Conservation (phyloP, 2,797 vertebrate genomes). For the Gallirallus australis region DNA sequence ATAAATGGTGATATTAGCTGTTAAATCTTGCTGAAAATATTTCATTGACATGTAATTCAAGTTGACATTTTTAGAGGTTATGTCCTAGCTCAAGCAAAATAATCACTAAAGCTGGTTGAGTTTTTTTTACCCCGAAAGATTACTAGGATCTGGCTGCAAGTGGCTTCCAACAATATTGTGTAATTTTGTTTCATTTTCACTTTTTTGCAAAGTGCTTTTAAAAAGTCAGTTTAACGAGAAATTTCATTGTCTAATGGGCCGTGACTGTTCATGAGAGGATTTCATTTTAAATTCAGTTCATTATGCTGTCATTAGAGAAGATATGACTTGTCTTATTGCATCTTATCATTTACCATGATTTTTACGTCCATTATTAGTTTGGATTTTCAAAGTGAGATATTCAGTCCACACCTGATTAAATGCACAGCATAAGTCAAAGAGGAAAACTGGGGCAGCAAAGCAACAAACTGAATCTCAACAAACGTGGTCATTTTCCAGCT, state of each 20-base stretch:
- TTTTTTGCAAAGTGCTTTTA: constrained; percentile 24
- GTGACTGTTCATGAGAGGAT: constrained; percentile 29
- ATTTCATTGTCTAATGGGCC: constrained; percentile 53
- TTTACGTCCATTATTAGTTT: constrained; percentile 53
- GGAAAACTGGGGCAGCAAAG: background rate
- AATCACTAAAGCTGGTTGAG: background rate
- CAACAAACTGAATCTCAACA: background rate
- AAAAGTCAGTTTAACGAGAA: constrained; percentile 49
- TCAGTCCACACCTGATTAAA: constrained; percentile 21
- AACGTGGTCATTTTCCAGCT: background rate
- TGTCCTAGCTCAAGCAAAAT: background rate
- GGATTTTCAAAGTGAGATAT: constrained; percentile 6
- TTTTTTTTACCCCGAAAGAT: background rate
- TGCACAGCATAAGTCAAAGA: background rate
- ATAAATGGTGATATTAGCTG: background rate
- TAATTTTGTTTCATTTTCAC: constrained; percentile 18
- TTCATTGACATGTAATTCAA: background rate
- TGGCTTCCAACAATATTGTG: background rate
- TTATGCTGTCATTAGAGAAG: constrained; percentile 54
- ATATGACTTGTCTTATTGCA: constrained; percentile 30
- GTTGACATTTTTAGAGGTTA: background rate
- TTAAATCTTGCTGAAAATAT: constrained; percentile 21
- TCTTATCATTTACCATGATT: background rate
- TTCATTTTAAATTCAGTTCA: constrained; percentile 59
- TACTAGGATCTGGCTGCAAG: background rate